Conservation (phyloP, 2,888 invertebrate genomes). For the Siphlonurus alternatus region DNA sequence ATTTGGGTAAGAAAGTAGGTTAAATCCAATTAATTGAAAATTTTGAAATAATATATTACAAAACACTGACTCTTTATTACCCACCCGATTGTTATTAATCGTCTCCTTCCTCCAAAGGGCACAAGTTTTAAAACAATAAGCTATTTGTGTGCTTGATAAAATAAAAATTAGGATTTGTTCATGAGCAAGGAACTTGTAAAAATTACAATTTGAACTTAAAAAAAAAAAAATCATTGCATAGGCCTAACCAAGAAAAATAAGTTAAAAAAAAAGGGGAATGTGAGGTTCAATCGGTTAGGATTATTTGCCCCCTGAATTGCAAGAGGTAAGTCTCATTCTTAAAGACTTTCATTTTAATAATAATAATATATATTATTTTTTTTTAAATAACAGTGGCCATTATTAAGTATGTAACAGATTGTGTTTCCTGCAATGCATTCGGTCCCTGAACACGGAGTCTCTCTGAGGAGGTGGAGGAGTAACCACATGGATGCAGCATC, state of each 20-base stretch:
- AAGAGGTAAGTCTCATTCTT: neutral
- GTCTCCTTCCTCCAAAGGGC: too few species aligned
- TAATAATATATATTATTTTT: neutral
- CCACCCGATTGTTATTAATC: too few species aligned
- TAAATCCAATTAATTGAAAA: too few species aligned
- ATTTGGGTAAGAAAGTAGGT: too few species aligned
- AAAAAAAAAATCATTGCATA: neutral
- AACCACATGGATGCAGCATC: neutral
- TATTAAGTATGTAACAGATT: neutral
- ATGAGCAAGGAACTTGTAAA: neutral
- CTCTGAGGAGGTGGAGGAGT: too few species aligned
- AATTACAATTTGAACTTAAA: neutral
- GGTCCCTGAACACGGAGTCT: neutral
- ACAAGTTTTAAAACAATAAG: too few species aligned
- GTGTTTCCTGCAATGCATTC: too few species aligned
- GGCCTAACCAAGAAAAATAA: neutral
- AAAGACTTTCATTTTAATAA: neutral
- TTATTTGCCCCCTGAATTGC: neutral
- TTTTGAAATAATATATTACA: too few species aligned
- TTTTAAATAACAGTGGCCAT: neutral
- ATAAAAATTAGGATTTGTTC: neutral
- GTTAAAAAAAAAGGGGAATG: neutral
- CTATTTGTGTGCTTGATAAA: too few species aligned
- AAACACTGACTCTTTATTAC: too few species aligned
- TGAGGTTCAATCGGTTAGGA: neutral